Percentiles rank a stretch among this genome's conserved stretches.
Conservation (phyloP, 2,888 invertebrate species). For the Torymus auratus region DNA sequence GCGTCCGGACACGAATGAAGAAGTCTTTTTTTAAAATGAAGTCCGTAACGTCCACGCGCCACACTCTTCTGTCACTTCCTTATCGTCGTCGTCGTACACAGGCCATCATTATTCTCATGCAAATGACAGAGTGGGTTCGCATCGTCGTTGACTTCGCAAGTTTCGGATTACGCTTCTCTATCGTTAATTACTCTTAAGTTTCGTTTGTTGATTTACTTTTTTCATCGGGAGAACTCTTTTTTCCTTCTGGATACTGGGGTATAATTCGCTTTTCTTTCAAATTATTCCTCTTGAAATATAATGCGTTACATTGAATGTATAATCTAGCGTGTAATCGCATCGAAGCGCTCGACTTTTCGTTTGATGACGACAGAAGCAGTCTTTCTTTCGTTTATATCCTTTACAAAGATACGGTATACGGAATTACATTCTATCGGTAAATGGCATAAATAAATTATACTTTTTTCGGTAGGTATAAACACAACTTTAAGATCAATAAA, state of each 20-base stretch:
- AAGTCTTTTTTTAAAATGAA: constrained; percentile 55
- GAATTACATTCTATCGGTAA: constrained; percentile 11
- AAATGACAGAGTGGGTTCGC: constrained; percentile 56
- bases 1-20: constrained; percentile 63
- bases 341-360: constrained; percentile 70
- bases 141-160: constrained; percentile 50
- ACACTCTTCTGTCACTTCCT: constrained; percentile 60
- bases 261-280: constrained; percentile 60
- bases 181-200: constrained; percentile 58
- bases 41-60: constrained; percentile 63
- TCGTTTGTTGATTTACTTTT: constrained; percentile 50
- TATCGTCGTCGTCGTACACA: constrained; percentile 65
- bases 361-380: constrained; percentile 54
- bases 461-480: constrained; percentile 36
- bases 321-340: constrained; percentile 69
- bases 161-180: constrained; percentile 60
- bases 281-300: constrained; percentile 69
- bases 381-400: constrained; percentile 46
- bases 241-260: constrained; percentile 46
- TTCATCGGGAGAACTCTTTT: constrained; percentile 61
- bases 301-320: constrained; percentile 73
- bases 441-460: constrained; percentile 49
- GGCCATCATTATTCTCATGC: constrained; percentile 63
- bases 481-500: constrained; percentile 32
- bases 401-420: constrained; percentile 26